Evolutionary conservation across 2,797 vertebrate genomes (phyloP), one percentile per base, ranked within the genome.

Genomic region (Gobio occitaniae): DNA sequence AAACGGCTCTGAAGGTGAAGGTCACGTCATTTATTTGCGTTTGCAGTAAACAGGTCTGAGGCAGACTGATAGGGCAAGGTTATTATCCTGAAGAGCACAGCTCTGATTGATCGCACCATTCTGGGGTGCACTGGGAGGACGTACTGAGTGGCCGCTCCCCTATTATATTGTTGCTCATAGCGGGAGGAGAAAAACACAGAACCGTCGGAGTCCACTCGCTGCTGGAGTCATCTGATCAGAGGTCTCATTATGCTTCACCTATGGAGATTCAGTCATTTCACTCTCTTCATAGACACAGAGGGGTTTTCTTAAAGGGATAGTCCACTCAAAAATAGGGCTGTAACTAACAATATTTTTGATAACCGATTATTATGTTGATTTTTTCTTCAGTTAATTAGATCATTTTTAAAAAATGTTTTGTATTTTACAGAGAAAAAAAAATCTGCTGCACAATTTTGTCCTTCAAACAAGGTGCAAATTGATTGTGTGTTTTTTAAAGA

Each of bases 1-100:
- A 86, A 84, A 68, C 6, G 70, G 32, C 69, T 80, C 83, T 76
- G 88, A 90, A 89, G 91, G 86, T 88, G 90, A 89, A 93, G 90
- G 91, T 92, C 92, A 90, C 88, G 88, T 85, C 89, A 90, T 93
- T 92, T 93, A 90, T 91, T 90, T 88, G 91, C 88, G 91, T 90
- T 92, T 90, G 89, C 88, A 86, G 89, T 91, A 93, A 93, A 92
- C 90, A 92, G 90, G 90, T 90, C 90, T 88, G 89, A 90, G 87
- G 89, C 90, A 88, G 91, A 91, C 86, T 86, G 90, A 91, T 89
- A 89, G 91, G 89, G 90, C 91, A 91, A 59, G 76, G 89, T 87
- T 91, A 90, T 89, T 90, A 92, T 93, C 87, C 92, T 50, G 85
- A 89, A 90, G 84, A 83, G 89, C 89, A 85, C 86, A 79, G 86